phyloP scores from a whole-genome alignment of 2,113 vertebrate genomes.

The Ciconia maguari region DNA sequence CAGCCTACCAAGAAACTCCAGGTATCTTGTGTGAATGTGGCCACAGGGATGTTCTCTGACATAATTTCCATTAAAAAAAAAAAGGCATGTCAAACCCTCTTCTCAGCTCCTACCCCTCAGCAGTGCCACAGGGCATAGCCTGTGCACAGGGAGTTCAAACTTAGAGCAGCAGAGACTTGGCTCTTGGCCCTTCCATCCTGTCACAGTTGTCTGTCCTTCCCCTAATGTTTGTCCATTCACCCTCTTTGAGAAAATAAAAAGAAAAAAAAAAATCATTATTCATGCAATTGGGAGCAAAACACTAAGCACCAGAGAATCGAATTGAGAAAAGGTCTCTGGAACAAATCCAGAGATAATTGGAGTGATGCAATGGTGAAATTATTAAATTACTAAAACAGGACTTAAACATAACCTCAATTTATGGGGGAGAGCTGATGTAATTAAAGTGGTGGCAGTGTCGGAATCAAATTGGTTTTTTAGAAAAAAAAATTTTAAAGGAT shows the following conservation, averaged over 20 bases:
- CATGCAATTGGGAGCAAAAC: background rate
- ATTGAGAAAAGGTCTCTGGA: background rate
- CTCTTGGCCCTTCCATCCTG: background rate
- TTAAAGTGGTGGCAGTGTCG: background rate
- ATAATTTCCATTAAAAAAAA: background rate
- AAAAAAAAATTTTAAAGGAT: rapidly evolving
- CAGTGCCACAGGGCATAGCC: too few relatives aligned
- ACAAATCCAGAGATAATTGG: background rate
- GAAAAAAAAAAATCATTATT: background rate
- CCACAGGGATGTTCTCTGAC: background rate
- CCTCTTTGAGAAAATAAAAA: too few relatives aligned
- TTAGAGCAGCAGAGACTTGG: background rate
- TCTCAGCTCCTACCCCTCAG: background rate
- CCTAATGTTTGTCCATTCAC: background rate
- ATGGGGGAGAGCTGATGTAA: background rate
- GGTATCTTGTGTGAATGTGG: background rate
- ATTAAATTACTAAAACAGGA: background rate
- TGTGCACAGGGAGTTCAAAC: background rate
- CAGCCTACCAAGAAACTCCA: background rate
- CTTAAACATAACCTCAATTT: constrained; percentile 10
- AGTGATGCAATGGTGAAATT: background rate
- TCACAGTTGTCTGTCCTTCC: background rate
- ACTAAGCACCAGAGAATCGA: background rate
- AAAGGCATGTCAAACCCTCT: rapidly evolving
- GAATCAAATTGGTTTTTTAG: background rate